phyloP scores from a whole-genome alignment of 2,888 invertebrate genomes.

The Netelia melanura region DNA sequence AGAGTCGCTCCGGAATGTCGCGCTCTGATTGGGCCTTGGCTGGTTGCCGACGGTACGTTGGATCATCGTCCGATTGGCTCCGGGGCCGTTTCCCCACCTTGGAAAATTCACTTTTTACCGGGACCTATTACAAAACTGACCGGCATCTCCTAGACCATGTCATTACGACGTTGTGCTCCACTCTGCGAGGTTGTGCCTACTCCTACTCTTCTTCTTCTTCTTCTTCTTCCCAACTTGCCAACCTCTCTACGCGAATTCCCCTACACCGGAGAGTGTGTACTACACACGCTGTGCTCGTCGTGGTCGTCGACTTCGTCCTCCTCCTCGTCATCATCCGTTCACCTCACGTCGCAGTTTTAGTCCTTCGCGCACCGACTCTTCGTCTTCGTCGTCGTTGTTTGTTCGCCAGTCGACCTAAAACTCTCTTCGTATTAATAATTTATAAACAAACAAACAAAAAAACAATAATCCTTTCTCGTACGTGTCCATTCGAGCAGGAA shows the following conservation, averaged over 20 bases:
- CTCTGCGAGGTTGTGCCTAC: conserved; percentile 77
- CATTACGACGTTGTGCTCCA: conserved; percentile 84
- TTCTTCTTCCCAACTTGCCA: conserved; percentile 41
- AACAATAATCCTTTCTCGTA: too few relatives aligned
- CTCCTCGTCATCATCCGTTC: background rate
- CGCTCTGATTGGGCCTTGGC: conserved; percentile 79
- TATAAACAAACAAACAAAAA: too few relatives aligned
- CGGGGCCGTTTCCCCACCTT: conserved; percentile 83
- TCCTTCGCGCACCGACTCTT: background rate
- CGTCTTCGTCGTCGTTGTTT: background rate
- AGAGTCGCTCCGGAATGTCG: conserved; percentile 79
- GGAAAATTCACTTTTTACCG: conserved; percentile 84
- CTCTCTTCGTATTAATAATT: too few relatives aligned
- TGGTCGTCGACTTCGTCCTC: background rate
- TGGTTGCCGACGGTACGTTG: conserved; percentile 59
- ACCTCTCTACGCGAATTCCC: conserved; percentile 2
- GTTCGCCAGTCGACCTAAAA: too few relatives aligned
- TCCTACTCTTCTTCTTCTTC: conserved; percentile 58
- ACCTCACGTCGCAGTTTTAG: background rate
- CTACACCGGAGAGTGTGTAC: background rate
- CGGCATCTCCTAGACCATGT: conserved; percentile 84
- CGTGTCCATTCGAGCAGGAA: too few relatives aligned
- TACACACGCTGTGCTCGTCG: background rate
- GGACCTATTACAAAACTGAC: conserved; percentile 84
- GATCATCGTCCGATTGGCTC: conserved; percentile 79